These are phyloP conservation scores for Siniperca chuatsi DNA, from an alignment of 2,113 vertebrate genomes.

Conservation along the genomic window DNA sequence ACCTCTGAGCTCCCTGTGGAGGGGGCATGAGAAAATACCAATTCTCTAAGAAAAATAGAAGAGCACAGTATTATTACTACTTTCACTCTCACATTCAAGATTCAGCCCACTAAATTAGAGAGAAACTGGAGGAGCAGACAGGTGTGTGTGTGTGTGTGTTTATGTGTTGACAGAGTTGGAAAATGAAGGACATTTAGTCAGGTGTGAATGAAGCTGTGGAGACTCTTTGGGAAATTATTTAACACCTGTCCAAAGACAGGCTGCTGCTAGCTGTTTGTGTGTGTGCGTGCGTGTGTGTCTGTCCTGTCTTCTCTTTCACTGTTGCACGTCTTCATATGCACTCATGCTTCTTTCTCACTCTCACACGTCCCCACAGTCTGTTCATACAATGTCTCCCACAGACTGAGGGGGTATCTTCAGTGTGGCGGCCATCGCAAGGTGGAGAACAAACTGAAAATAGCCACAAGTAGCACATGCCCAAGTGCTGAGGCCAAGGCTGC, in stretches of 20 bases:
- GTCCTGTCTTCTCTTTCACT: neutral
- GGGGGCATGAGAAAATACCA: neutral
- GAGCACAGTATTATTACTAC: neutral
- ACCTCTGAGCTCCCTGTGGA: neutral
- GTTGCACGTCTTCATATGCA: conserved; percentile 10
- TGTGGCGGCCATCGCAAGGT: neutral
- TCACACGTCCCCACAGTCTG: conserved; percentile 3
- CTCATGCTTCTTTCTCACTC: neutral
- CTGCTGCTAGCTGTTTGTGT: conserved; percentile 12
- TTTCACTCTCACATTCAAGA: neutral
- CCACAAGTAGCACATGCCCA: neutral
- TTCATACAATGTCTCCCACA: conserved; percentile 8
- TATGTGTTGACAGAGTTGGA: conserved; percentile 17
- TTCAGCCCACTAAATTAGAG: neutral
- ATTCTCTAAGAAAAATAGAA: neutral
- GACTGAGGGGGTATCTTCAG: neutral
- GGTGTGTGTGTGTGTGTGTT: conserved; percentile 27
- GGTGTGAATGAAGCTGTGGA: conserved; percentile 77
- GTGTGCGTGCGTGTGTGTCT: conserved; percentile 1
- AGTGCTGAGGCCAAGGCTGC: neutral
- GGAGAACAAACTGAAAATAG: conserved; percentile 12
- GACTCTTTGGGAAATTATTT: conserved; percentile 46
- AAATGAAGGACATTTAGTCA: conserved; percentile 78
- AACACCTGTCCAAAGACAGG: conserved; percentile 69
- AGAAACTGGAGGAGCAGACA: conserved; percentile 28